Evolutionary conservation across 2,797 vertebrate genomes (phyloP), one percentile per base, ranked within the genome.

Genomic region (Galago senegalensis): DNA sequence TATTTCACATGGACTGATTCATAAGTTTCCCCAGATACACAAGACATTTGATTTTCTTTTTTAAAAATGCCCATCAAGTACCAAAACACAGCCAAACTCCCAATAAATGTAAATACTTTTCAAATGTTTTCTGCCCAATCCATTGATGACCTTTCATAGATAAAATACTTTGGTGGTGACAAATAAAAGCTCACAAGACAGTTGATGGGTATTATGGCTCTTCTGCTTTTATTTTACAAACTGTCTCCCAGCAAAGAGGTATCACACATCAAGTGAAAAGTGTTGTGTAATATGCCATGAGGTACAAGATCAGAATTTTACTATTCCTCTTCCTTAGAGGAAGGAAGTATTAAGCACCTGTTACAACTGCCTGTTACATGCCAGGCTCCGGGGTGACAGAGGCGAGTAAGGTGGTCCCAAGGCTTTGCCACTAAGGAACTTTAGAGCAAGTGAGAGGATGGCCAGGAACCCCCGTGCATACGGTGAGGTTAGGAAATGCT

Each of bases 201-300:
- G 25, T 63, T 95, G 72, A 37, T 65, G 29, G 9, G 8, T 49
- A n/a, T 83, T 29, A 72, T 3, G 87, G 20, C 3, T 10, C 53
- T 31, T 81, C 61, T 87, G 31, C 10, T 79, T 85, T 73, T 87
- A 93, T 76, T 81, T 84, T 40, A 40, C 63, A 90, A 91, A 72
- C 84, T 65, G 63, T 61, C 2, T 20, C 63, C 8, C n/a, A n/a
- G 1, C 37, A 87, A 93, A 83, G 56, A 61, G 8, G 11, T 70
- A 37, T 70, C 21, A 31, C 1, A 63, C 14, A 88, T 0, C 6
- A 79, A 72, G 7, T 31, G 29, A 16, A 72, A 86, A 53, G 46
- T 79, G 34, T 56, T 67, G 61, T 10, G 1, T 76, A 40, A 88
- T 56, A 25, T 2, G 16, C 16, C n/a, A 56, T 14, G 18, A 53